phyloP scores from a whole-genome alignment of 2,797 vertebrate species.

The Labeo calbasu region DNA sequence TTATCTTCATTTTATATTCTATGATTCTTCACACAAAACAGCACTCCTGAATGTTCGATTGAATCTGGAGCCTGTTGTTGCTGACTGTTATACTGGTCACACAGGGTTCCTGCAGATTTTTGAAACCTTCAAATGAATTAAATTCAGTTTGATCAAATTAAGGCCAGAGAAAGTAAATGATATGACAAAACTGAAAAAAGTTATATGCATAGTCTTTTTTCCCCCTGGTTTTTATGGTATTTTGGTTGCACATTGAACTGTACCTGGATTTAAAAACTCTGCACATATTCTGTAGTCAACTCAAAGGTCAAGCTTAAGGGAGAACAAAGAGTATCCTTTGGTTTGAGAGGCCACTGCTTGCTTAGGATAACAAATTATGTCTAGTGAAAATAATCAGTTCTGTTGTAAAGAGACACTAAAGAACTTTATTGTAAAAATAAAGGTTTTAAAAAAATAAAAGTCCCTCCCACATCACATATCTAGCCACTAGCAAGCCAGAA shows the following conservation, averaged over 20 bases:
- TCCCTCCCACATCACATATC: not conserved
- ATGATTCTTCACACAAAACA: slow-evolving; percentile 62
- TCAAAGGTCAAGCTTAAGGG: not conserved
- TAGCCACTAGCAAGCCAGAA: not conserved
- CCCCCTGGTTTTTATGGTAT: too few relatives aligned
- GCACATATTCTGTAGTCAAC: not conserved
- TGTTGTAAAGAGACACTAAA: not conserved
- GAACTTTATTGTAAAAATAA: not conserved
- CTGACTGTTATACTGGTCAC: slow-evolving; percentile 42
- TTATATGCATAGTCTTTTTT: too few relatives aligned
- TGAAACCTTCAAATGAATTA: not conserved
- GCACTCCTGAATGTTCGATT: slow-evolving; percentile 74
- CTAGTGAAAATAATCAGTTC: not conserved
- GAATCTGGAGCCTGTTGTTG: slow-evolving; percentile 60
- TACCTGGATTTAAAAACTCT: too few relatives aligned
- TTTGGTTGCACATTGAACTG: too few relatives aligned
- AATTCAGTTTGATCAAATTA: not conserved
- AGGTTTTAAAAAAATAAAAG: not conserved
- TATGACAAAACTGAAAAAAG: not conserved
- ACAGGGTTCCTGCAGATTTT: slow-evolving; percentile 31
- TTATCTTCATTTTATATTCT: slow-evolving; percentile 81
- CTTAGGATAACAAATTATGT: not conserved
- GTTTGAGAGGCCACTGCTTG: not conserved
- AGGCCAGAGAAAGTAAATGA: too few relatives aligned
- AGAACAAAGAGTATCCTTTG: not conserved